Conservation (phyloP, 2,797 vertebrate species). For the Dermochelys coriacea region DNA sequence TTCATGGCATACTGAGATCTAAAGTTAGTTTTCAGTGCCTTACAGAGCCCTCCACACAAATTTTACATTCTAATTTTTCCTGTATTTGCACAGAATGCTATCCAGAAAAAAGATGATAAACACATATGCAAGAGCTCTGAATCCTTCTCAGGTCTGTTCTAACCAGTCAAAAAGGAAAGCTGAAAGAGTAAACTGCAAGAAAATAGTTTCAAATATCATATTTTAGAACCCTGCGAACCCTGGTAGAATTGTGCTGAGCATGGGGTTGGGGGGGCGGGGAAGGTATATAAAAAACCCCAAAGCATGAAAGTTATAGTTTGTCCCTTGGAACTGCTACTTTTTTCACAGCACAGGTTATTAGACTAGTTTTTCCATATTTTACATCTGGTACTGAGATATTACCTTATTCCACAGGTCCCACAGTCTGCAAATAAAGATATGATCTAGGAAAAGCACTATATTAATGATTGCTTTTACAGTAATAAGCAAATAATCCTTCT, state of each 20-base stretch:
- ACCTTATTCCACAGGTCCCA: constrained; percentile 44
- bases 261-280: neutral
- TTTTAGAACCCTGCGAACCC: constrained; percentile 8
- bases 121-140: neutral
- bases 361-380: constrained; percentile 27
- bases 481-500: constrained; percentile 61
- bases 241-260: neutral
- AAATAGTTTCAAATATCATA: neutral
- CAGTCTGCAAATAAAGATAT: constrained; percentile 54
- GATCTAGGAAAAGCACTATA: constrained; percentile 37
- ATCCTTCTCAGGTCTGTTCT: neutral
- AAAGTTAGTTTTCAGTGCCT: neutral
- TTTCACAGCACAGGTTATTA: constrained; percentile 39
- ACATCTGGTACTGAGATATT: constrained; percentile 41
- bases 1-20: neutral
- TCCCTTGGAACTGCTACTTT: constrained; percentile 36
- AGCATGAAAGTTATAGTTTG: constrained; percentile 46
- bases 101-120: neutral
- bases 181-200: neutral
- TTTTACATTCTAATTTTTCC: neutral
- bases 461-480: constrained; percentile 61
- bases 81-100: neutral
- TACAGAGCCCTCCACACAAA: neutral
- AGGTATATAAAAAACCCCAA: neutral
- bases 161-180: neutral